Base-by-base conservation (phyloP, 1,140 invertebrate species). In the Brachionus rotundiformis region DNA sequence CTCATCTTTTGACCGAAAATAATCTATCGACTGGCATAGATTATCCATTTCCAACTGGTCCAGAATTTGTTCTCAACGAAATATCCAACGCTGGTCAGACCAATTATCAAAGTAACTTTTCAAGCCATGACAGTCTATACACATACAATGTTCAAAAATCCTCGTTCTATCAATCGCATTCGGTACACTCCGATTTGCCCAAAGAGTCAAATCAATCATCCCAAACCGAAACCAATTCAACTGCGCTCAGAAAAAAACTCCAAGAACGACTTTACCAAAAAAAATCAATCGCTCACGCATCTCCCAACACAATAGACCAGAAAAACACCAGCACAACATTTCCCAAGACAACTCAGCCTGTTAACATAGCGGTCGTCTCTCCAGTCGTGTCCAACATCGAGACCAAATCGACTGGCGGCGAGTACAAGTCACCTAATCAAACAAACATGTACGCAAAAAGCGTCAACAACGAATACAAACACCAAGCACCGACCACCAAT, bases 181-280 rank as follows among this genome's bases (percentile, higher is more conserved):
- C 47, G 23, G n/a, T 54, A 8, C 47, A 54, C 4, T 54, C 47
- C n/a, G 47, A 54, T 25, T 16, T 19, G 19, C 23, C 47, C 7
- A 54, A 54, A 54, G 47, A 54, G 47, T 8, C 47, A n/a, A 54
- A 54, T 29, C 31, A 31, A 6, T 2, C 13, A 27, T 16, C 31
- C 27, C 29, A 27, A 10, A n/a, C 61, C 7, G 63, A 68, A 8
- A 68, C 13, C 23, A 73, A 73, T 19, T 73, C 68, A 27, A 25
- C 25, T 8, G 39, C 10, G 36, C 41, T 73, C 8, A 73, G 36
- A 44, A 73, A 73, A 73, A 73, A 73, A 27, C 25, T 73, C 23
- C 68, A 73, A 44, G 68, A 73, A 25, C 39, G 41, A 25, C 41
- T 73, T 0, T 23, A 44, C 13, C 68, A 73, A 31, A 73, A 73